Evolutionary conservation across 2,797 vertebrate genomes (phyloP).

Genomic region (Amazona finschi): DNA sequence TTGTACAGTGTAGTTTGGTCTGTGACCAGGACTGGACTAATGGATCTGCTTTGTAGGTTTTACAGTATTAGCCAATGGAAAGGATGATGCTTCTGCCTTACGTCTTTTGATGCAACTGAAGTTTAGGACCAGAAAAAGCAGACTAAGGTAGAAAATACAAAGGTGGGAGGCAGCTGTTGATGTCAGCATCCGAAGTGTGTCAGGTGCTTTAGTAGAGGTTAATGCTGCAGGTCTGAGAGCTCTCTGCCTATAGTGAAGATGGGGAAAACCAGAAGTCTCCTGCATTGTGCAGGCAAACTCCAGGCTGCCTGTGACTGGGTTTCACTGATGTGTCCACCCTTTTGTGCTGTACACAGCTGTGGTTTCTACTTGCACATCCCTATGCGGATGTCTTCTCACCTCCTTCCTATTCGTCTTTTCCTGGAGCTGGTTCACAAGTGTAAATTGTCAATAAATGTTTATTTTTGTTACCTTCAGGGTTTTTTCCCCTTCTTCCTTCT

Average conservation of each 20-base stretch:
- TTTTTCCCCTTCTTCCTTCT: background rate
- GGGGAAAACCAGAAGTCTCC: background rate
- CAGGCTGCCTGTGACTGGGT: background rate
- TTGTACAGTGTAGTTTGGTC: background rate
- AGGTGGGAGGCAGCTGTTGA: background rate
- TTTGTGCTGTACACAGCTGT: fast-evolving
- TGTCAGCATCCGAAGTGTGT: fast-evolving
- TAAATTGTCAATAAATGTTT: background rate
- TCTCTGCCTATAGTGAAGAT: background rate
- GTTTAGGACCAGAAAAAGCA: background rate
- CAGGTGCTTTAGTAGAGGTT: background rate
- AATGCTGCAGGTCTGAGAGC: background rate
- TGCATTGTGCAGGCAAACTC: background rate
- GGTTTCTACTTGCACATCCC: background rate
- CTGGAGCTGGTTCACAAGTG: background rate
- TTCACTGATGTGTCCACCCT: no score
- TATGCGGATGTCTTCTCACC: background rate
- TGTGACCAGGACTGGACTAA: background rate
- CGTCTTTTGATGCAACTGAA: background rate
- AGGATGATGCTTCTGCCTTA: background rate
- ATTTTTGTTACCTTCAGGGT: background rate
- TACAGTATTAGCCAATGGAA: background rate
- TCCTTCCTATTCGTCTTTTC: background rate
- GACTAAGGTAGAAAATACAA: background rate
- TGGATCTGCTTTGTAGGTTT: background rate